These are phyloP conservation scores for Saturnia pavonia DNA, from an alignment of 2,888 invertebrate genomes.

Conservation along the genomic window DNA sequence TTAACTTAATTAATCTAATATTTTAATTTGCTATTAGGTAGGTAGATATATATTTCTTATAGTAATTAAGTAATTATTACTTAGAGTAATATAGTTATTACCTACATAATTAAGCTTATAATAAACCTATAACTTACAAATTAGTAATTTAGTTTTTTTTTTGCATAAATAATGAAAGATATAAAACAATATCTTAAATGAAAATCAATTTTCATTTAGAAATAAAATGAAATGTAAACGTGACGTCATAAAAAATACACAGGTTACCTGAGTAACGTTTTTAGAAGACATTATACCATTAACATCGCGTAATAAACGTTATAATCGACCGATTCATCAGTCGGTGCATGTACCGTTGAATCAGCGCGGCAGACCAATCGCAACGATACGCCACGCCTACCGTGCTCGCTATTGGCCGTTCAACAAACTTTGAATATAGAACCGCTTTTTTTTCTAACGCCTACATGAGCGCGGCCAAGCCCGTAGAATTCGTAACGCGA, in stretches of 20 bases:
- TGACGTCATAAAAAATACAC: conserved; percentile 16
- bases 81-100: too few species aligned
- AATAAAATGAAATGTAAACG: conserved; percentile 13
- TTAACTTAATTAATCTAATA: too few species aligned
- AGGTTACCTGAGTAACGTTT: conserved; percentile 27
- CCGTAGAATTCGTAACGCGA: conserved; percentile 23
- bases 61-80: too few species aligned
- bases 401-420: conserved; percentile 69
- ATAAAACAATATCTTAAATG: not conserved
- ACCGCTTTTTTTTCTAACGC: conserved; percentile 79
- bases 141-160: too few species aligned
- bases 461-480: conserved; percentile 64
- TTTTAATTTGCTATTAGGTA: too few species aligned
- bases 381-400: conserved; percentile 70
- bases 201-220: conserved; percentile 1
- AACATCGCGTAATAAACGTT: conserved; percentile 58
- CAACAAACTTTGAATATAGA: conserved; percentile 77
- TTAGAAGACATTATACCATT: conserved; percentile 36
- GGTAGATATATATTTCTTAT: too few species aligned
- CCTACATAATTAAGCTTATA: too few species aligned
- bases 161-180: too few species aligned
- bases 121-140: too few species aligned
- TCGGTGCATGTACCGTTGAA: conserved; percentile 41
- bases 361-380: conserved; percentile 60
- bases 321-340: conserved; percentile 68